These are phyloP conservation scores for Gonocerus acuteangulatus DNA, from an alignment of 2,888 invertebrate genomes.

Conservation along the genomic window DNA sequence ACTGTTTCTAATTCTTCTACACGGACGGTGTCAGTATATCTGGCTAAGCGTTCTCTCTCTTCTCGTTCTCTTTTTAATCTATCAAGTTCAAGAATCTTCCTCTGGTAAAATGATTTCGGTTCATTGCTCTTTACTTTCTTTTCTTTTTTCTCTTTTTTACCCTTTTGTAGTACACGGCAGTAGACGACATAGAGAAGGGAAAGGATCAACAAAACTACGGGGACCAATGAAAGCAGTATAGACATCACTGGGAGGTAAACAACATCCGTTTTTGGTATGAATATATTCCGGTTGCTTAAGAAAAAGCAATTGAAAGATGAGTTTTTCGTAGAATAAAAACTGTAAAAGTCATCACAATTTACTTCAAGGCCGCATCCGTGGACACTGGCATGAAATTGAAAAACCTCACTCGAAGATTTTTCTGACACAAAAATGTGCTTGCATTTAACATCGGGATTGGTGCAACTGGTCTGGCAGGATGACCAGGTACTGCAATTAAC, in stretches of 20 bases:
- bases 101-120: constrained; percentile 35
- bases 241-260: not conserved
- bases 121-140: constrained; percentile 24
- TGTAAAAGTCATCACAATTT: constrained; percentile 10
- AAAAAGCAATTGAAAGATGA: constrained; percentile 4
- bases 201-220: constrained; percentile 17
- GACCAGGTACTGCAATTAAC: constrained; percentile 41
- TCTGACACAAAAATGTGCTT: constrained; percentile 1
- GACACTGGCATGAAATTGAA: constrained; percentile 10
- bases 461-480: constrained; percentile 42
- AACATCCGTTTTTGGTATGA: constrained; percentile 5
- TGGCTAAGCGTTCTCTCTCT: constrained; percentile 27
- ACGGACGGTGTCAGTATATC: constrained; percentile 28
- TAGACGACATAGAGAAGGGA: constrained; percentile 24
- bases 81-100: constrained; percentile 34
- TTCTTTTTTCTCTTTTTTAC: constrained; percentile 5
- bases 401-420: not conserved
- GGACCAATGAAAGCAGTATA: constrained; percentile 25
- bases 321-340: not conserved
- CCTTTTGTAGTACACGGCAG: constrained; percentile 25
- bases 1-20: constrained; percentile 31
- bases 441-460: constrained; percentile 30
- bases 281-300: not conserved
- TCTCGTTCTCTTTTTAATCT: constrained; percentile 29
- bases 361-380: constrained; percentile 16